Evolutionary conservation across 2,888 invertebrate species (phyloP), one percentile per base, ranked within the genome.

Genomic region (Leptinotarsa juncta): DNA sequence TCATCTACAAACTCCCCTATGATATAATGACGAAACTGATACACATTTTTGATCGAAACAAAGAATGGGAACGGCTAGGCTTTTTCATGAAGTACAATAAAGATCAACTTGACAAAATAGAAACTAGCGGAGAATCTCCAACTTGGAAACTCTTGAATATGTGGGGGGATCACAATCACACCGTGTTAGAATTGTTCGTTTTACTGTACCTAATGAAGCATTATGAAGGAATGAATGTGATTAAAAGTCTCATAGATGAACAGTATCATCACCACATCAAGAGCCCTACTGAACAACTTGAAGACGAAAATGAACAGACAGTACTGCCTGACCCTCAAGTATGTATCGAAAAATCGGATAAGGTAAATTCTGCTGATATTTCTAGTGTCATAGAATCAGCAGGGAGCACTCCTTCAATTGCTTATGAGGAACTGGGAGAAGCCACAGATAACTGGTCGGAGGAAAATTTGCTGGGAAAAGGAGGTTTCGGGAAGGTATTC

Each of bases 401-500:
- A 16, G 85, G 87, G 4, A 82, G 83, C 0, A 85, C 87, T 67
- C 88, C 87, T 7, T 91, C 90, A 88, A 93, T 97, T 66, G 90
- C 92, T 1, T 97, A 96, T 82, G 89, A 91, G 2, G 96, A 97
- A 81, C 88, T 98, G 23, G 90, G 90, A 62, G 87, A 87, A 20
- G 95, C 97, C 0, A 98, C 98, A 0, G 90, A 94, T 79, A 91
- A 93, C 82, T 98, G 98, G 95, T 91, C 91, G 80, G 88, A 90
- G 1, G 88, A 88, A 2, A 92, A 93, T 74, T 89, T 96, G 72
- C 88, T 97, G 2, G 97, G 97, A 0, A 92, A 91, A 84, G 98
- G 98, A 2, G 98, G 98, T 0, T 98, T 97, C 86, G 98, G 98
- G 12, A 94, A 93, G 14, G 98, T 98, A 0, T 98, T 92, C 85